Percentiles rank a stretch among this genome's conserved stretches.
Conservation (phyloP, 2,888 invertebrate species). For the Eupithecia vulgata region DNA sequence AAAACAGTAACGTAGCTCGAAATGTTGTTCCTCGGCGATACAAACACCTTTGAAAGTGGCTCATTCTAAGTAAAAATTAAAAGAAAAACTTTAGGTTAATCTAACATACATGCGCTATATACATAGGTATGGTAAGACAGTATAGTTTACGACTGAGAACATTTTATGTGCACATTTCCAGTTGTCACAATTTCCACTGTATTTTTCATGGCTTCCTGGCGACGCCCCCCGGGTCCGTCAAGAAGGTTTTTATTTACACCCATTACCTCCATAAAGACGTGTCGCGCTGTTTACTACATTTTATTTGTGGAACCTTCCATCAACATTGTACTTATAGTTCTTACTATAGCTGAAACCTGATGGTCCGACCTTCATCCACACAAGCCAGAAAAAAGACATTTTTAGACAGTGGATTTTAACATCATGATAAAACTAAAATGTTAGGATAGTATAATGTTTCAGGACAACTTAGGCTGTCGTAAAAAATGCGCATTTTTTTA, state of each 20-base stretch:
- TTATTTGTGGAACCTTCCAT: slow-evolving; percentile 5
- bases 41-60: background rate
- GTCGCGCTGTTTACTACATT: slow-evolving; percentile 24
- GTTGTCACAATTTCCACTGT: slow-evolving; percentile 47
- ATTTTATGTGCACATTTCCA: slow-evolving; percentile 48
- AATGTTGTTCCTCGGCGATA: background rate
- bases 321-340: background rate
- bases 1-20: background rate
- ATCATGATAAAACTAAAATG: background rate
- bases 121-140: background rate
- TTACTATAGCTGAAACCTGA: background rate
- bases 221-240: slow-evolving; percentile 27
- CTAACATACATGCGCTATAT: background rate
- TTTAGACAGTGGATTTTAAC: background rate
- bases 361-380: background rate
- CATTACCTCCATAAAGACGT: slow-evolving; percentile 40
- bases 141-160: slow-evolving; percentile 43
- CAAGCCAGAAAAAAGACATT: background rate
- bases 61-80: background rate
- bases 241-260: slow-evolving; percentile 40
- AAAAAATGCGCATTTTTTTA: background rate
- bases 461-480: background rate
- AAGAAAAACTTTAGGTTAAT: background rate
- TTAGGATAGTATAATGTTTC: background rate
- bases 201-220: slow-evolving; percentile 42